Conservation (phyloP, 2,888 invertebrate species). For the Schrankia costaestrigalis region DNA sequence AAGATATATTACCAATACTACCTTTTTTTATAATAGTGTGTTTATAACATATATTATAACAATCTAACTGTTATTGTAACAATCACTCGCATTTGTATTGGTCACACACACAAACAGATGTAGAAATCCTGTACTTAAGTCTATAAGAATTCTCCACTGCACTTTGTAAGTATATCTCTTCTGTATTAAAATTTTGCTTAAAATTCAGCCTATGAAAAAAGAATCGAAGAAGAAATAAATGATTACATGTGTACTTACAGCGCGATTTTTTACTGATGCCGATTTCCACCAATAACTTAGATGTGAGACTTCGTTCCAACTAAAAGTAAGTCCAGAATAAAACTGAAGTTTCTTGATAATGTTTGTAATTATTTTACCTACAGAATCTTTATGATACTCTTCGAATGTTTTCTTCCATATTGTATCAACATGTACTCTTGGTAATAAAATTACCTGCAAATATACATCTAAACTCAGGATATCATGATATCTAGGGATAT, state of each 20-base stretch:
- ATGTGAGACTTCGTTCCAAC: conserved; percentile 71
- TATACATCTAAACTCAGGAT: conserved; percentile 4
- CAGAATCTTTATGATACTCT: conserved; percentile 54
- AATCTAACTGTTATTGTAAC: no score
- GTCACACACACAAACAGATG: no score
- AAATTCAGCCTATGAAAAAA: no score
- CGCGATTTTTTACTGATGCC: conserved; percentile 50
- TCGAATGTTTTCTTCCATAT: conserved; percentile 63
- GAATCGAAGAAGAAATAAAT: no score
- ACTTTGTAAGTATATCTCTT: no score
- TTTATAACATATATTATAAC: no score
- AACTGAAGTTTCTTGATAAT: conserved; percentile 67
- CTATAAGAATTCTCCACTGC: no score
- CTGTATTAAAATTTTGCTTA: no score
- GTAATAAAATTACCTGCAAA: conserved; percentile 61
- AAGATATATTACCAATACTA: not conserved
- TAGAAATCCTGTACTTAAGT: no score
- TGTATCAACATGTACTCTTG: conserved; percentile 56
- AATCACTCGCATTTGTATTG: no score
- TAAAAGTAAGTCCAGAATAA: conserved; percentile 61
- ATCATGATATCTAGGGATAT: no score
- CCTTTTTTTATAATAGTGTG: not conserved
- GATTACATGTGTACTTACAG: conserved; percentile 54
- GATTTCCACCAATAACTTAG: conserved; percentile 66
- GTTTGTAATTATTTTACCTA: conserved; percentile 56